phyloP scores from a whole-genome alignment of 1,140 invertebrate genomes.

The Hermatobates lingyangjiaoensis region DNA sequence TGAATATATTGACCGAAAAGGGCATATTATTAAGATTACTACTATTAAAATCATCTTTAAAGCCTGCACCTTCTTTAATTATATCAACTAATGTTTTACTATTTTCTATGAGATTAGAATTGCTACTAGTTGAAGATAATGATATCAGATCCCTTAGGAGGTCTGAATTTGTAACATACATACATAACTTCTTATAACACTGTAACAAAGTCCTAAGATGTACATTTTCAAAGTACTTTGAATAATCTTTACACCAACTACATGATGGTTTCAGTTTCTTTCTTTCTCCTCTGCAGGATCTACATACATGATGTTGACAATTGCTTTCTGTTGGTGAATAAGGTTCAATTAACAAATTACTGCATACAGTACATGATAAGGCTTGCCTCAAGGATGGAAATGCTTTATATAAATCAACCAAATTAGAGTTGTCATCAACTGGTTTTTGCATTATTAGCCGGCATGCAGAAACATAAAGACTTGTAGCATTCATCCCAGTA shows the following conservation, averaged over 20 bases:
- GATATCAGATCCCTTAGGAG: constrained; percentile 39
- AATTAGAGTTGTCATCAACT: constrained; percentile 43
- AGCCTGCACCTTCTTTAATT: constrained; percentile 56
- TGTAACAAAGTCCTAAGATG: constrained; percentile 58
- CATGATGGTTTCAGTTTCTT: constrained; percentile 70
- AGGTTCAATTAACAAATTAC: constrained; percentile 60
- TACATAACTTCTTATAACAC: constrained; percentile 75
- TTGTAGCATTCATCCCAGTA: constrained; percentile 79
- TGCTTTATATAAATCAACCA: constrained; percentile 61
- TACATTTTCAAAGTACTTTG: constrained; percentile 64
- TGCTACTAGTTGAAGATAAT: constrained; percentile 28
- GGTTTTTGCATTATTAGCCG: constrained; percentile 53
- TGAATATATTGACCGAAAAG: background rate
- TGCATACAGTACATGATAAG: constrained; percentile 73
- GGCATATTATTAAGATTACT: constrained; percentile 18
- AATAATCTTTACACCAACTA: constrained; percentile 65
- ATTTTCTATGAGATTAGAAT: constrained; percentile 23
- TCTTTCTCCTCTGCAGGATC: constrained; percentile 56
- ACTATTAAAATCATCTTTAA: constrained; percentile 55
- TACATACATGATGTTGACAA: constrained; percentile 76
- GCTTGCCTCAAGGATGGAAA: constrained; percentile 68
- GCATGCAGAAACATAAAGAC: constrained; percentile 65
- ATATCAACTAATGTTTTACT: constrained; percentile 32
- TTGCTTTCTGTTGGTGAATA: constrained; percentile 57
- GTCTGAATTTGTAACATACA: constrained; percentile 48